Evolutionary conservation across 2,888 invertebrate species (phyloP), one percentile per base, ranked within the genome.

Genomic region (Noctua fimbriata): DNA sequence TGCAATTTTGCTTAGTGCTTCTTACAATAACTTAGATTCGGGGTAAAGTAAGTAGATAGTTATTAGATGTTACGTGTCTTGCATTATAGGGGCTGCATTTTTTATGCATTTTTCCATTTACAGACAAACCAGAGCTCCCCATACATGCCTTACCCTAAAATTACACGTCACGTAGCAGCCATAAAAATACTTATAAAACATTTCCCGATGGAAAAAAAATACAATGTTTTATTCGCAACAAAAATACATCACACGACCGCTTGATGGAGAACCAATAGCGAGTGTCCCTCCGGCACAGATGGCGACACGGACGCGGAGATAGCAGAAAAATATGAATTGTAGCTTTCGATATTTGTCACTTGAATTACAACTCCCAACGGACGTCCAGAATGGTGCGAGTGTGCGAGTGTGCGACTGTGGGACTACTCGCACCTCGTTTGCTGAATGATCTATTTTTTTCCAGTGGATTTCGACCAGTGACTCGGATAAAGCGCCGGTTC

Each of bases 261-360:
- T 95, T 96, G 96, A 97, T 97, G 96, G 95, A 94, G 95, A 96
- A 95, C 96, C 96, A 96, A 97, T 97, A 93, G 96, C 95, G 92
- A 90, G 90, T 91, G 92, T 94, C 95, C 96, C 95, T 92, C 93
- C 93, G 94, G 96, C 96, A 95, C 96, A 97, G 96, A 97, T 96
- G 96, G 96, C 95, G 96, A 93, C 95, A 94, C 94, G 91, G 93
- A 93, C 94, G 95, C 95, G 90, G 93, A 96, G 97, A 97, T 96
- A 96, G 96, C 96, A 96, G 92, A 96, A 96, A 97, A 96, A 97
- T 96, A 96, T 97, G 96, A 96, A 95, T 95, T 96, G 96, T 95
- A 93, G 95, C 95, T 91, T 96, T 95, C 96, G 97, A 97, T 97
- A 97, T 97, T 97, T 97, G 97, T 97, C 97, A 97, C 95, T 96